Conservation (phyloP, 2,888 invertebrate genomes). For the Drosophila atripex region DNA sequence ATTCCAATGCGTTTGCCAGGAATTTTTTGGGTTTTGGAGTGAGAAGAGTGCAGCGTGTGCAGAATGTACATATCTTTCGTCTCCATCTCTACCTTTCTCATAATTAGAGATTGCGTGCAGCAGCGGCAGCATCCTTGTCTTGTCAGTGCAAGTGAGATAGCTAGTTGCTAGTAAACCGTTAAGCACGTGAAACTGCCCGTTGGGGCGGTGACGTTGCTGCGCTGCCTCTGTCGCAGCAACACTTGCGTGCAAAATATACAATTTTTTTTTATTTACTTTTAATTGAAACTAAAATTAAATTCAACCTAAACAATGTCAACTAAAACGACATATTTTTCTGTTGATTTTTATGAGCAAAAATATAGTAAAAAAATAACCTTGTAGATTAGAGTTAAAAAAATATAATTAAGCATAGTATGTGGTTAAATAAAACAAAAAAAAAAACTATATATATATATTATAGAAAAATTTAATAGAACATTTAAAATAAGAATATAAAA, state of each 20-base stretch:
- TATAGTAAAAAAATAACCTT: neutral
- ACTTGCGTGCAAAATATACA: neutral
- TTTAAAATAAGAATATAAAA: neutral
- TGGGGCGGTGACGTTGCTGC: slow-evolving; percentile 3
- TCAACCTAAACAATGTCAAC: too few relatives aligned
- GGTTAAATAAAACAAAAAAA: too few relatives aligned
- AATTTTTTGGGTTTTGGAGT: slow-evolving; percentile 22
- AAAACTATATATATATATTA: too few relatives aligned
- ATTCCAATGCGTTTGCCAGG: slow-evolving; percentile 47
- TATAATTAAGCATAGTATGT: neutral
- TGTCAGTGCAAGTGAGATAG: slow-evolving; percentile 25
- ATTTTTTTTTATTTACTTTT: neutral
- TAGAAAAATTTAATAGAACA: too few relatives aligned
- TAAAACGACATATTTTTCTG: neutral
- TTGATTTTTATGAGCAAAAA: neutral
- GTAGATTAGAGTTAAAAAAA: neutral
- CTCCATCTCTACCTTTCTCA: slow-evolving; percentile 8
- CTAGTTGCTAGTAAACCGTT: slow-evolving; percentile 56
- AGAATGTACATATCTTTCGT: neutral
- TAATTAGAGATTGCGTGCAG: slow-evolving; percentile 37
- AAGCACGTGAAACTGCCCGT: slow-evolving; percentile 62
- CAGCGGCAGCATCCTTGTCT: slow-evolving; percentile 15
- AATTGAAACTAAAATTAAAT: too few relatives aligned
- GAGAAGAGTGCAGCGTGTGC: slow-evolving; percentile 11
- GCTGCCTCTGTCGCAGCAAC: neutral